Base-by-base conservation (phyloP, 2,888 invertebrate species). In the Parnassius smintheus region DNA sequence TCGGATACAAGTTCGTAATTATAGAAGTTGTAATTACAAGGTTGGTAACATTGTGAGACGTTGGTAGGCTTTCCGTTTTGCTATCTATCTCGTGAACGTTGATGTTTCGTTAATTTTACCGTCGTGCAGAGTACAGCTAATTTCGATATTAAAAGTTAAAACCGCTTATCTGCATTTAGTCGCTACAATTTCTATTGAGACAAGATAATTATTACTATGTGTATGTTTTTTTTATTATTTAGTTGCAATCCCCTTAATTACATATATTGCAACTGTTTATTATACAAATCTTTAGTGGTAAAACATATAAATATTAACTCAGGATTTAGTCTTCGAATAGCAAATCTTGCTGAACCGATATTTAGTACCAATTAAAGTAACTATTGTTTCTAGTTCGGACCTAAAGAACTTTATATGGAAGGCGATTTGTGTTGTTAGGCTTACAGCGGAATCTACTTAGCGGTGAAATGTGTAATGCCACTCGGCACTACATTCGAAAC, bases 31-130 rank as follows among this genome's bases (percentile, higher is more conserved):
- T 91, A 91, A 91, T 91, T 90, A 90, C 79, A 87, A 82, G 85
- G 83, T 81, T 78, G 80, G 78, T 80, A 78, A 83, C 80, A 84
- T 78, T 85, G 80, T 81, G 78, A 75, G 79, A 78, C 77, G 80
- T 80, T 78, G 79, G 78, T 77, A 75, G 81, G 82, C 77, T 85
- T 82, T 80, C 71, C 80, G 78, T 85, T 83, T 81, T 76, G 80
- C 81, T 82, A 82, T 82, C 79, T 78, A 75, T 74, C 78, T 80
- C 59, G 75, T 82, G 49, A 49, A 82, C 85, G 82, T 73, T 88
- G 89, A 88, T 82, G 86, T 84, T 86, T 84, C 81, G 85, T 81
- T 87, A 89, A 90, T 89, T 91, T 88, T 87, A 90, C 89, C 86
- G 86, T 89, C 77, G 41, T 46, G 59, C 22, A 13, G 35, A 12